Evolutionary conservation across 2,113 vertebrate genomes (phyloP).

Genomic region (Cynopterus brachyotis): DNA sequence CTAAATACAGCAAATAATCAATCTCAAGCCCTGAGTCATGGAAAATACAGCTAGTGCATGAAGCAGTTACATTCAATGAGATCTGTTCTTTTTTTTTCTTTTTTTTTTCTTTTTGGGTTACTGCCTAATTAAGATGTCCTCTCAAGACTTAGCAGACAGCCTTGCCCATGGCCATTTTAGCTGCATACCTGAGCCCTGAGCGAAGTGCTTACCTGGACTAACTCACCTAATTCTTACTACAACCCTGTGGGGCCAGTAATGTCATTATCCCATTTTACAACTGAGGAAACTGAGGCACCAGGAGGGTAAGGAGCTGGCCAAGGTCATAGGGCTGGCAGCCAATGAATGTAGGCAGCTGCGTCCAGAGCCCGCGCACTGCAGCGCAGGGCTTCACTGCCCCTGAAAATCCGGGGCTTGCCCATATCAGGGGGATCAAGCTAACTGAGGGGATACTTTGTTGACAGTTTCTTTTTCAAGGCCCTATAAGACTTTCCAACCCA

Average conservation of each 20-base stretch:
- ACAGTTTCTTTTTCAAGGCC: neutral
- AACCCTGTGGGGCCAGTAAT: neutral
- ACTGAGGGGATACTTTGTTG: neutral
- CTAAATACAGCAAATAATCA: slow-evolving; percentile 29
- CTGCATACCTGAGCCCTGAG: neutral
- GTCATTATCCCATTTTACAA: neutral
- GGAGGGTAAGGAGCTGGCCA: neutral
- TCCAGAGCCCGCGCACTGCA: neutral
- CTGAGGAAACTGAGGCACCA: slow-evolving; percentile 8
- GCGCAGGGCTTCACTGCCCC: too few relatives aligned
- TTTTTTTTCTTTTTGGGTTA: neutral
- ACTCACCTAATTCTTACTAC: neutral
- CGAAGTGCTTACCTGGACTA: neutral
- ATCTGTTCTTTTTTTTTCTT: neutral
- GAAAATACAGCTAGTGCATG: neutral
- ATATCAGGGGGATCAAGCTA: too few relatives aligned
- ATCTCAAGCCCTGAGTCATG: neutral
- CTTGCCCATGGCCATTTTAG: neutral
- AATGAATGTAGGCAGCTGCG: neutral
- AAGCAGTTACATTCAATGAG: neutral
- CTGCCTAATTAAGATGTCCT: neutral
- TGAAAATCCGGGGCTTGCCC: neutral
- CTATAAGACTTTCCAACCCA: neutral
- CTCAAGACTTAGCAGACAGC: neutral
- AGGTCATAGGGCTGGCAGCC: neutral